Evolutionary conservation across 2,888 invertebrate genomes (phyloP).

Genomic region (Tenthredo notha): DNA sequence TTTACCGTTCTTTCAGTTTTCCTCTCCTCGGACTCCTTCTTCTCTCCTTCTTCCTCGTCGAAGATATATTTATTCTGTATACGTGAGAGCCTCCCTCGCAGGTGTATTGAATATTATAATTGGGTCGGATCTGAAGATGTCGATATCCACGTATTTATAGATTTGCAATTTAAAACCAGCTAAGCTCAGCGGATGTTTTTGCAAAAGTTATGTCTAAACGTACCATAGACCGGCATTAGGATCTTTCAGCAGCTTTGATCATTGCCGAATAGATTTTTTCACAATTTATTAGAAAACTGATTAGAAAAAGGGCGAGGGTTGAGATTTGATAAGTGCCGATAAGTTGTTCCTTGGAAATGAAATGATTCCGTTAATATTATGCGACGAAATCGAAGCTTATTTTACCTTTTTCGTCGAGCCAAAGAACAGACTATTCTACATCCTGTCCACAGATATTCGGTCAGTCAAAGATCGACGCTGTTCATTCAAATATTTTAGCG

Average conservation of each 20-base stretch:
- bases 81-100: slow-evolving; percentile 28
- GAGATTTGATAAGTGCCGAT: too few relatives aligned
- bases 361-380: background rate
- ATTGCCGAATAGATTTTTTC: background rate
- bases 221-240: background rate
- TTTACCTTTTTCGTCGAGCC: background rate
- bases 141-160: background rate
- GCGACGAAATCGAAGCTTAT: background rate
- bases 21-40: background rate
- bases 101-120: slow-evolving; percentile 51
- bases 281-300: background rate
- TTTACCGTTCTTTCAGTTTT: slow-evolving; percentile 10
- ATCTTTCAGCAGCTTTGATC: background rate
- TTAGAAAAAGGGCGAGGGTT: too few relatives aligned
- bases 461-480: background rate
- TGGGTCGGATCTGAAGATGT: slow-evolving; percentile 47
- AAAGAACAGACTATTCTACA: background rate
- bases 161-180: slow-evolving; percentile 28
- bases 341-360: too few relatives aligned
- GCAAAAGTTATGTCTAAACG: background rate
- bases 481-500: slow-evolving; percentile 43
- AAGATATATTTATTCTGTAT: background rate
- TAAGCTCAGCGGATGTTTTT: slow-evolving; percentile 35
- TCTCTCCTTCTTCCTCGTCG: background rate
- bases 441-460: slow-evolving; percentile 14